Evolutionary conservation across 1,140 invertebrate species (phyloP).

Genomic region (Magallana angulata): DNA sequence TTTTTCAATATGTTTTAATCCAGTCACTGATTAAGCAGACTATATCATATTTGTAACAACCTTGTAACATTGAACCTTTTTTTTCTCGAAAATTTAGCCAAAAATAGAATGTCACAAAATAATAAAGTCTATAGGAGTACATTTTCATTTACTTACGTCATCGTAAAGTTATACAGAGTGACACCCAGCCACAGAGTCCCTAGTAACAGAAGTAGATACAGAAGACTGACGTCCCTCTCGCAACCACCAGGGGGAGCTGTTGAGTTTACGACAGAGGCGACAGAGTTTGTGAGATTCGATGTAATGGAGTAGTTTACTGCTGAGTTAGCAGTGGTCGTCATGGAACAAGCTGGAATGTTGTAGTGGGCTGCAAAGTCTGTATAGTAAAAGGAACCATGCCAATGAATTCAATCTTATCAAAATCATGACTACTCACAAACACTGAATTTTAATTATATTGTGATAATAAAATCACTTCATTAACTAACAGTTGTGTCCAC

Average conservation of each 20-base stretch:
- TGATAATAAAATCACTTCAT: too few relatives aligned
- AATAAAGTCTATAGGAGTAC: too few relatives aligned
- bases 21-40: too few relatives aligned
- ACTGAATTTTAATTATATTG: too few relatives aligned
- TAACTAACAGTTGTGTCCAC: too few relatives aligned
- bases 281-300: constrained; percentile 17
- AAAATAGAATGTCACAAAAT: too few relatives aligned
- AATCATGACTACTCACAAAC: too few relatives aligned
- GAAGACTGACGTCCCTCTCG: constrained; percentile 82
- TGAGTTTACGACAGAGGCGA: neutral
- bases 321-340: neutral
- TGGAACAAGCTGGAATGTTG: constrained; percentile 54
- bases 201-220: constrained; percentile 84
- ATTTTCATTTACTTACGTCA: constrained; percentile 75
- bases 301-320: neutral
- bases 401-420: too few relatives aligned
- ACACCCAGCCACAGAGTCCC: constrained; percentile 85
- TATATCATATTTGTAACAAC: too few relatives aligned
- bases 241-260: constrained; percentile 51
- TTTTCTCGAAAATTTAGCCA: too few relatives aligned
- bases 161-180: constrained; percentile 85
- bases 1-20: too few relatives aligned
- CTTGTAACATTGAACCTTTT: too few relatives aligned
- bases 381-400: constrained; percentile 5
- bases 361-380: constrained; percentile 71